Evolutionary conservation across 2,113 vertebrate species (phyloP).

Genomic region (Furnarius figulus): DNA sequence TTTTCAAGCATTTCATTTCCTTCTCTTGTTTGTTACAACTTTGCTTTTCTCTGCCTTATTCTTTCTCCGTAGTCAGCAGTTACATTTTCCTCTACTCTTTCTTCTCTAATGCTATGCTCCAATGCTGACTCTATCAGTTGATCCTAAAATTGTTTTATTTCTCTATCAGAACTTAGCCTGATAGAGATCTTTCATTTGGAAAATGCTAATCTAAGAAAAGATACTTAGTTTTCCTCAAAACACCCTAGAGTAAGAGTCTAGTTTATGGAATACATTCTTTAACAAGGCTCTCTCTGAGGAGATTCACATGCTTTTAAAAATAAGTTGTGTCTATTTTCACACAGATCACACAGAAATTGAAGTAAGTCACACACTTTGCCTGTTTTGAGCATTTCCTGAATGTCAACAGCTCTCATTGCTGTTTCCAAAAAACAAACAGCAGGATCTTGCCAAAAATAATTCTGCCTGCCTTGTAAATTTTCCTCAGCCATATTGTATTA

Average conservation of each 20-base stretch:
- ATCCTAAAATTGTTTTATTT: not conserved
- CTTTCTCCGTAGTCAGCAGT: not conserved
- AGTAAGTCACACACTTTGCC: constrained; percentile 10
- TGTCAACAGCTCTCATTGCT: not conserved
- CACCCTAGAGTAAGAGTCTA: not conserved
- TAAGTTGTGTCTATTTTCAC: constrained; percentile 16
- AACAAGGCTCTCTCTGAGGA: constrained; percentile 10
- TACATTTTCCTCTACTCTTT: not conserved
- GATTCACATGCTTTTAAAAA: constrained; percentile 37
- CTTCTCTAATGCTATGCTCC: not conserved
- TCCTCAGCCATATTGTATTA: not conserved
- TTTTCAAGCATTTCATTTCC: not conserved
- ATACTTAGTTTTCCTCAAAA: not conserved
- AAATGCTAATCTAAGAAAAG: not conserved
- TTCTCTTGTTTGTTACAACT: not conserved
- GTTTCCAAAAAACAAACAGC: not conserved
- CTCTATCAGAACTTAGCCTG: not conserved
- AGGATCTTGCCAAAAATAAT: not conserved
- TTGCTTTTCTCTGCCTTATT: not conserved
- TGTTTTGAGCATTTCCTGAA: not conserved
- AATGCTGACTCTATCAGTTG: not conserved
- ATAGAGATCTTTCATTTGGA: not conserved
- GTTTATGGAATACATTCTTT: not conserved
- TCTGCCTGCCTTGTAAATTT: not conserved
- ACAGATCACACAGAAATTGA: constrained; percentile 8